Conservation (phyloP, 2,113 vertebrate genomes). For the Sturnus vulgaris region DNA sequence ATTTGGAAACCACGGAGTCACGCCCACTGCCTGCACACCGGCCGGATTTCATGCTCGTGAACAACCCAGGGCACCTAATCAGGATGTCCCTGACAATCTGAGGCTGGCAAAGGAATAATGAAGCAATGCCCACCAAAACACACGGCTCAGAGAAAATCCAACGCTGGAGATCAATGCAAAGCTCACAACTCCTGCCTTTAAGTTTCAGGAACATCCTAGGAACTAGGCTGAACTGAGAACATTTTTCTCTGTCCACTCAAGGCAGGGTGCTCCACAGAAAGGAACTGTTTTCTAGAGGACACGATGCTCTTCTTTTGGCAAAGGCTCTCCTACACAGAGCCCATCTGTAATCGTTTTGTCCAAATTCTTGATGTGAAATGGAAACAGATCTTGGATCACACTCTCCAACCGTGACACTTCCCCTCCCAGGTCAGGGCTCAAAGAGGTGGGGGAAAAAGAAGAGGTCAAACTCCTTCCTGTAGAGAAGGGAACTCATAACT, state of each 20-base stretch:
- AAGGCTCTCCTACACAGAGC: neutral
- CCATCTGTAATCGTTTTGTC: neutral
- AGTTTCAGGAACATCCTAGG: neutral
- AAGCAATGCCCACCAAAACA: neutral
- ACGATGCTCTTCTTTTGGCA: neutral
- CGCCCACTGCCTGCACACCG: neutral
- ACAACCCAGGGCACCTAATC: neutral
- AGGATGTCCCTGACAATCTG: neutral
- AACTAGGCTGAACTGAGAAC: neutral
- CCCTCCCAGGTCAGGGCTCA: neutral
- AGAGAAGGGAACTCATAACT: neutral
- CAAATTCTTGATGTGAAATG: neutral
- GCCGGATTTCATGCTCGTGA: accelerated
- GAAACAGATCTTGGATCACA: neutral
- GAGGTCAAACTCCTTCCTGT: neutral
- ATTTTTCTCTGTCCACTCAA: neutral
- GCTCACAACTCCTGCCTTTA: neutral
- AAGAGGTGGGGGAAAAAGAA: neutral
- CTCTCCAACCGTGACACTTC: neutral
- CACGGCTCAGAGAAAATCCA: accelerated
- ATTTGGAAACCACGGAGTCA: neutral
- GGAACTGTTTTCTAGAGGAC: neutral
- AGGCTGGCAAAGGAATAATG: neutral
- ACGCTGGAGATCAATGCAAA: neutral
- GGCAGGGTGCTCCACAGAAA: neutral